Evolutionary conservation across 2,797 vertebrate species (phyloP), one percentile per base, ranked within the genome.

Genomic region (Chlorospingus semifuscus): DNA sequence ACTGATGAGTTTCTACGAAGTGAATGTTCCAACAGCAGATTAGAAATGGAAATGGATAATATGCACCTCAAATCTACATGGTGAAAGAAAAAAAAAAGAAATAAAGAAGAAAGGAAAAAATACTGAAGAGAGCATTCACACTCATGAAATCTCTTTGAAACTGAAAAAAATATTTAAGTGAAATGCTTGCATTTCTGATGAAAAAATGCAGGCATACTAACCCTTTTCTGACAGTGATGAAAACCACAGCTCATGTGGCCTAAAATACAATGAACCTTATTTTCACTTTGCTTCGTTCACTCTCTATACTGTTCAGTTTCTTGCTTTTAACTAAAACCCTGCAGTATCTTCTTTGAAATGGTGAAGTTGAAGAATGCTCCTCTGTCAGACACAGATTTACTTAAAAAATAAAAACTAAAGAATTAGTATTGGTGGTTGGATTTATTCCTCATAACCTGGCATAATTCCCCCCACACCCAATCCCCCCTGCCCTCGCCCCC

Each of bases 211-310:
- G 61, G 46, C 3, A 63, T 78, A 34, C 26, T 55, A 71, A 69
- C 18, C 14, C 8, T 72, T n/a, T 65, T 52, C 56, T 26, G 34
- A 32, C 21, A 78, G 14, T 29, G 65, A 64, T 63, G 18, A 29
- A 92, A 81, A 63, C 2, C 56, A 20, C 16, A 53, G 15, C 23
- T 37, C 63, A 46, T 63, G 16, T 41, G 46, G 24, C 4, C 59
- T 56, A 91, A 87, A 90, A 46, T 21, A 46, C 9, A 44, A 59
- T 53, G 21, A 89, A 78, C 9, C 5, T 0, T 63, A 16, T 90
- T 94, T 94, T 83, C 16, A n/a, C 13, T 37, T 65, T 80, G 18
- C 27, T 90, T 86, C 92, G 27, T 85, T 94, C 44, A 68, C 21
- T 70, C 11, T 14, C 9, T 82, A 23, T 65, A 79, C n/a, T 23